A percentile compares a stretch with the other conserved stretches of the same genome.
phyloP scores from a whole-genome alignment of 1,140 invertebrate genomes.

The Nilaparvata lugens region DNA sequence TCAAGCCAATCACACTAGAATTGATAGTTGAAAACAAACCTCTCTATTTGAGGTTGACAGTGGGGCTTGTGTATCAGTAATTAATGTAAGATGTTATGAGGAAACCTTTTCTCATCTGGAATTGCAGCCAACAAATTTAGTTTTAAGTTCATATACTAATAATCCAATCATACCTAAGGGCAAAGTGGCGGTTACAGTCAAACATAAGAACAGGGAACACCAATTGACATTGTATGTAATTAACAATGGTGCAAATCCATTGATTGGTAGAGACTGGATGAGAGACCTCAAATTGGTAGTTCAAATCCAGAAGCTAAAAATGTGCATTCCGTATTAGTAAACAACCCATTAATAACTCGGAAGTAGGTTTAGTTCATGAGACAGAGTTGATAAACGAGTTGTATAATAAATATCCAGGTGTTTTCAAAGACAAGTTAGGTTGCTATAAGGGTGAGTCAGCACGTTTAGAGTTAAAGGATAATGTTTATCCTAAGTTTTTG shows the following conservation, averaged over 20 bases:
- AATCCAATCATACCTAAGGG: conserved; percentile 1
- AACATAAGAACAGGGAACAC: background rate
- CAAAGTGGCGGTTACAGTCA: conserved; percentile 2
- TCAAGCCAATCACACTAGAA: background rate
- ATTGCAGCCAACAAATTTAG: background rate
- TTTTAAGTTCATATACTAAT: conserved; percentile 5
- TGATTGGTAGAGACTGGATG: conserved; percentile 8
- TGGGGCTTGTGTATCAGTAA: background rate
- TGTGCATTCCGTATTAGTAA: too few relatives aligned
- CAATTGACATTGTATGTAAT: conserved; percentile 5
- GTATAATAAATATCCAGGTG: conserved; percentile 6
- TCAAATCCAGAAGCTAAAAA: background rate
- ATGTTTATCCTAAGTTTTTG: conserved; percentile 14
- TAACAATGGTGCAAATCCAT: background rate
- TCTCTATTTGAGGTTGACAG: conserved; percentile 3
- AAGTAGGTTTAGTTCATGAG: too few relatives aligned
- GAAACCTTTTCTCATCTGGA: background rate
- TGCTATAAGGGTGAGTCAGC: background rate
- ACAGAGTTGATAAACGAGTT: background rate
- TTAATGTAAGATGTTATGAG: conserved; percentile 4
- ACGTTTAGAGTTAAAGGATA: background rate
- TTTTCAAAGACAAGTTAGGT: conserved; percentile 5
- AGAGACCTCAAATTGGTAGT: background rate
- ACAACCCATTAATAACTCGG: too few relatives aligned
- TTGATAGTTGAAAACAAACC: background rate